Evolutionary conservation across 2,797 vertebrate species (phyloP).

Genomic region (Alca torda): DNA sequence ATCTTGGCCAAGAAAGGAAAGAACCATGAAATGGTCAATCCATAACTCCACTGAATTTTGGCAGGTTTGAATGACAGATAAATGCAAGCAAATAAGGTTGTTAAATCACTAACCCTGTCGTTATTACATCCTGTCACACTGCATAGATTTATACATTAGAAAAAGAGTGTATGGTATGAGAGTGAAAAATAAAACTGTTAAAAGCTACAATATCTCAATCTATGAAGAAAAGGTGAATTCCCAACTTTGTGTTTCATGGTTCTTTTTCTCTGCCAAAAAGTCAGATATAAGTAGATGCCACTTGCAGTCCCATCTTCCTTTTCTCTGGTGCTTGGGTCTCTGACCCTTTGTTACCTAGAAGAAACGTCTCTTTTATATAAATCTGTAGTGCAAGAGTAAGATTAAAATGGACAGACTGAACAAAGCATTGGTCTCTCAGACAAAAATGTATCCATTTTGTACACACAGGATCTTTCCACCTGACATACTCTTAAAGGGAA

Average conservation of each 20-base stretch:
- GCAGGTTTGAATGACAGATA: conserved; percentile 46
- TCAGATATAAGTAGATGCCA: not conserved
- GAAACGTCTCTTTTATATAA: conserved; percentile 51
- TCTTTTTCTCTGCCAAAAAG: not conserved
- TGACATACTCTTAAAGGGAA: conserved; percentile 74
- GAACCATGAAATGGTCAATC: conserved; percentile 39
- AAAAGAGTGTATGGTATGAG: not conserved
- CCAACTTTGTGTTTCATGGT: not conserved
- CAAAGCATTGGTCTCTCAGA: conserved; percentile 63
- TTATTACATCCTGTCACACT: conserved; percentile 35
- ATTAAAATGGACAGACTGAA: conserved; percentile 75
- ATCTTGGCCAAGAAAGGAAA: conserved; percentile 21
- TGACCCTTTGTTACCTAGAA: conserved; percentile 49
- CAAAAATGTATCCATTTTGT: conserved; percentile 71
- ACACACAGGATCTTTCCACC: conserved; percentile 75
- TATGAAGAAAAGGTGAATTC: not conserved
- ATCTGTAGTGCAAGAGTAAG: conserved; percentile 65
- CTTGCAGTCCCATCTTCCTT: not conserved
- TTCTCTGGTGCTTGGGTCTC: conserved; percentile 8
- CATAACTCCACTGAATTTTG: conserved; percentile 31
- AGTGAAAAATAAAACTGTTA: not conserved
- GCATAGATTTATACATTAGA: conserved; percentile 19
- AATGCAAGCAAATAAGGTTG: conserved; percentile 40
- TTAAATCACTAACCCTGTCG: conserved; percentile 43
- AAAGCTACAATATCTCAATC: not conserved